Evolutionary conservation across 2,113 vertebrate genomes (phyloP).

Genomic region (Gambusia affinis): DNA sequence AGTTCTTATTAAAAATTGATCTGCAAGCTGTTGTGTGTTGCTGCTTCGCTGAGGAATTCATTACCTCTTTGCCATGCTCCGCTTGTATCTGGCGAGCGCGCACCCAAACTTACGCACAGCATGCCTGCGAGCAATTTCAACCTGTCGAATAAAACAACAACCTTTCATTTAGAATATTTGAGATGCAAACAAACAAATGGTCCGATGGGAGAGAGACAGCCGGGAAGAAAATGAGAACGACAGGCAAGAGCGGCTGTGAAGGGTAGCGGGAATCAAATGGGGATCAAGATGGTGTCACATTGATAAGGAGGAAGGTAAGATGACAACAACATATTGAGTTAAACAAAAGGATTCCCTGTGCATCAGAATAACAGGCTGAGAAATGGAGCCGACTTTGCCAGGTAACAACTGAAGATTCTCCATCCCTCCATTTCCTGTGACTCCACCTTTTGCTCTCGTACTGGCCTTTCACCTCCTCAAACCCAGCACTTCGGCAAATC

Average conservation of each 20-base stretch:
- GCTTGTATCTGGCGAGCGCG: slow-evolving; percentile 45
- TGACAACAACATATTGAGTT: background rate
- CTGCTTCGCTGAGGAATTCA: slow-evolving; percentile 80
- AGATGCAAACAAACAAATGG: slow-evolving; percentile 77
- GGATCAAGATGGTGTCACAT: slow-evolving; percentile 16
- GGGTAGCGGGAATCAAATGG: slow-evolving; percentile 16
- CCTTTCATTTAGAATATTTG: slow-evolving; percentile 71
- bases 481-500: slow-evolving; percentile 37
- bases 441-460: slow-evolving; percentile 13
- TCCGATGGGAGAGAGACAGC: slow-evolving; percentile 43
- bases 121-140: slow-evolving; percentile 62
- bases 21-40: slow-evolving; percentile 80
- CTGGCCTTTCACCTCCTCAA: slow-evolving; percentile 49
- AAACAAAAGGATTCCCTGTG: slow-evolving; percentile 6
- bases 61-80: slow-evolving; percentile 71
- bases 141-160: slow-evolving; percentile 67
- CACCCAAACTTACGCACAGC: slow-evolving; percentile 19
- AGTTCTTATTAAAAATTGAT: slow-evolving; percentile 85
- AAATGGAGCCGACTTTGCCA: slow-evolving; percentile 23
- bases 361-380: slow-evolving; percentile 21
- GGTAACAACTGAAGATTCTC: slow-evolving; percentile 3
- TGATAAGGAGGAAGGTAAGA: slow-evolving; percentile 31
- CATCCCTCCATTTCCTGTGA: background rate
- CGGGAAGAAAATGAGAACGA: slow-evolving; percentile 16
- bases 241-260: slow-evolving; percentile 5